A percentile compares a stretch with the other conserved stretches of the same genome.
phyloP scores from a whole-genome alignment of 1,140 invertebrate species.

The Stegodyphus dumicola region DNA sequence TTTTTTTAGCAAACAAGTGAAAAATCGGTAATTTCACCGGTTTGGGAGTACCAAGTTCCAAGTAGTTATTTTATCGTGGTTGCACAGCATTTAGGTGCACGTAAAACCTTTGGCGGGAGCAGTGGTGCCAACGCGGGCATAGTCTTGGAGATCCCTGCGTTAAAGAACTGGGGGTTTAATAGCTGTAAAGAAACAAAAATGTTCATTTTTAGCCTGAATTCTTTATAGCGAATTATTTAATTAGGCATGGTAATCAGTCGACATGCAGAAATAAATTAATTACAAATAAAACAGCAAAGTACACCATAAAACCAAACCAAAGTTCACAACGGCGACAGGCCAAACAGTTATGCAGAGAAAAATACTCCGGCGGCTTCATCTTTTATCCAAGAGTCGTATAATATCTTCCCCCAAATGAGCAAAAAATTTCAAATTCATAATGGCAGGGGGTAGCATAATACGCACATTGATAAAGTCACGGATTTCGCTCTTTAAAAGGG shows the following conservation, averaged over 20 bases:
- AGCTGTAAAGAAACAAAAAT: too few relatives aligned
- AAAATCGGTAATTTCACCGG: too few relatives aligned
- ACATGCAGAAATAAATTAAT: conserved; percentile 2
- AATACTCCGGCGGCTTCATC: conserved; percentile 20
- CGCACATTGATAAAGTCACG: conserved; percentile 35
- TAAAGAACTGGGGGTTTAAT: too few relatives aligned
- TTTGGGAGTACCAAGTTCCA: too few relatives aligned
- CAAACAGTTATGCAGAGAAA: neutral
- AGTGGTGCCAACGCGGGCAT: too few relatives aligned
- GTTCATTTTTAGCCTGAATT: too few relatives aligned
- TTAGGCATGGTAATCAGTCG: neutral
- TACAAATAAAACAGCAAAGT: neutral
- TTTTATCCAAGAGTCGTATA: neutral
- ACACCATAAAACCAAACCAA: conserved; percentile 20
- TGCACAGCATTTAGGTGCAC: too few relatives aligned
- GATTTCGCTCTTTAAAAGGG: conserved; percentile 16
- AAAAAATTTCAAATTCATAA: conserved; percentile 10
- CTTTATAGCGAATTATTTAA: too few relatives aligned
- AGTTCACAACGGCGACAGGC: neutral
- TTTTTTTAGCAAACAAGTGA: too few relatives aligned
- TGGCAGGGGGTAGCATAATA: conserved; percentile 6
- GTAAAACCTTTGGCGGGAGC: too few relatives aligned
- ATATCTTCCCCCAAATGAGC: neutral
- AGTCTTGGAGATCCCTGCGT: too few relatives aligned
- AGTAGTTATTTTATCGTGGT: too few relatives aligned